Percentiles rank a stretch among this genome's conserved stretches.
phyloP scores from a whole-genome alignment of 1,140 invertebrate genomes.

The Plutomurus gul region DNA sequence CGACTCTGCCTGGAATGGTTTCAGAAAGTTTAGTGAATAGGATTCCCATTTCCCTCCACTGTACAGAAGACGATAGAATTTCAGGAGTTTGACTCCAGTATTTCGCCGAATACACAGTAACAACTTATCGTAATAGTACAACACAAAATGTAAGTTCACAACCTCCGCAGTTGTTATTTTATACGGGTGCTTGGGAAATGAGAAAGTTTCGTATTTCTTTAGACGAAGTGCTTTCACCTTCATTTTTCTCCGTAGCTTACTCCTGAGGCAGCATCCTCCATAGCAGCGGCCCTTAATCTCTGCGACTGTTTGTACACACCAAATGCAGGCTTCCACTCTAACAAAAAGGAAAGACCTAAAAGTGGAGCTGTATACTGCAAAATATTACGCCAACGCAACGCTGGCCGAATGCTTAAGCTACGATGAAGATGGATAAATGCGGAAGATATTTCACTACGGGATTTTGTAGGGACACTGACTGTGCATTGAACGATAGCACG shows the following conservation, averaged over 20 bases:
- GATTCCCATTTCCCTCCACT: neutral
- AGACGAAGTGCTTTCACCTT: conserved; percentile 12
- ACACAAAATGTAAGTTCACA: neutral
- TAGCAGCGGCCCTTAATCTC: conserved; percentile 1
- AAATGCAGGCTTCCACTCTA: neutral
- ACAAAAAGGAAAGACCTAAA: neutral
- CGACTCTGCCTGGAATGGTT: neutral
- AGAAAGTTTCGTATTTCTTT: conserved; percentile 25
- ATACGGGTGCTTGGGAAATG: conserved; percentile 19
- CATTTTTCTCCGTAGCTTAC: conserved; percentile 12
- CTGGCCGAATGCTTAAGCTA: neutral
- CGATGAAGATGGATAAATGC: conserved; percentile 14
- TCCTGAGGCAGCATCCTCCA: neutral
- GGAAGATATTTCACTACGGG: conserved; percentile 19
- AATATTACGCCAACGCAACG: neutral
- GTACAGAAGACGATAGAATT: neutral
- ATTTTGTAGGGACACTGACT: neutral
- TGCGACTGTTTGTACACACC: conserved; percentile 5
- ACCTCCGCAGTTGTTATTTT: conserved; percentile 4
- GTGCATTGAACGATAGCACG: neutral
- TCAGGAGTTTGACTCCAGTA: neutral
- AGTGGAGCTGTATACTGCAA: neutral
- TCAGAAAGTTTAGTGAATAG: conserved; percentile 19
- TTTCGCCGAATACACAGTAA: conserved; percentile 3
- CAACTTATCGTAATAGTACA: neutral